phyloP scores from a whole-genome alignment of 2,888 invertebrate genomes.

The Mythimna impura region DNA sequence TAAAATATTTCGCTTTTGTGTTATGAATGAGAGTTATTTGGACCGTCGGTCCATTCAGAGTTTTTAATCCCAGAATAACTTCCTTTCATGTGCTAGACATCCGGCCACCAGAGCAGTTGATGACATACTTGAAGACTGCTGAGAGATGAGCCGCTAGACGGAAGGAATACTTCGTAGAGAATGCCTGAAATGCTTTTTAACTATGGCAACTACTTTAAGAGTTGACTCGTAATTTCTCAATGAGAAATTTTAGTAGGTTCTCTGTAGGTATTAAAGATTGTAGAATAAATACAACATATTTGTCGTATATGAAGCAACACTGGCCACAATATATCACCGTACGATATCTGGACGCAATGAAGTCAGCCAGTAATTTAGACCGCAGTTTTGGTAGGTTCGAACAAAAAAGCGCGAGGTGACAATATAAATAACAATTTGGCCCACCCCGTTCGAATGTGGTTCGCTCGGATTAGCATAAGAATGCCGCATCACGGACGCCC shows the following conservation, averaged over 20 bases:
- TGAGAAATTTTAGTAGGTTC: background rate
- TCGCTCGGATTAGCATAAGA: constrained; percentile 89
- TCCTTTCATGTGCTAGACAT: constrained; percentile 66
- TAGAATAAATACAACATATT: constrained; percentile 4
- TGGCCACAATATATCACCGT: constrained; percentile 41
- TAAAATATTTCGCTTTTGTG: constrained; percentile 54
- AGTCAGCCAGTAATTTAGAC: constrained; percentile 82
- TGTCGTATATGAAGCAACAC: background rate
- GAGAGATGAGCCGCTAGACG: constrained; percentile 38
- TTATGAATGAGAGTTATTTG: constrained; percentile 59
- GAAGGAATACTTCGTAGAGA: constrained; percentile 20
- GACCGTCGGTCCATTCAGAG: constrained; percentile 54
- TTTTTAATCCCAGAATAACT: constrained; percentile 66
- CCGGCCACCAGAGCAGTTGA: constrained; percentile 62
- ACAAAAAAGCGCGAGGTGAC: constrained; percentile 88
- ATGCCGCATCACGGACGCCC: constrained; percentile 88
- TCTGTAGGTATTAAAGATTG: background rate
- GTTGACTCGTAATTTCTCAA: background rate
- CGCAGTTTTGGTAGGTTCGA: constrained; percentile 75
- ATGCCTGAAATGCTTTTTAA: constrained; percentile 17
- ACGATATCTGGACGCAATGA: constrained; percentile 69
- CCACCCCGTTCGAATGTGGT: constrained; percentile 88
- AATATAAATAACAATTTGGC: constrained; percentile 91
- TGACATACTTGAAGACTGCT: constrained; percentile 56
- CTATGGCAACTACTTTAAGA: background rate